Base-by-base conservation (phyloP, 2,113 vertebrate species). In the Nycticebus coucang region DNA sequence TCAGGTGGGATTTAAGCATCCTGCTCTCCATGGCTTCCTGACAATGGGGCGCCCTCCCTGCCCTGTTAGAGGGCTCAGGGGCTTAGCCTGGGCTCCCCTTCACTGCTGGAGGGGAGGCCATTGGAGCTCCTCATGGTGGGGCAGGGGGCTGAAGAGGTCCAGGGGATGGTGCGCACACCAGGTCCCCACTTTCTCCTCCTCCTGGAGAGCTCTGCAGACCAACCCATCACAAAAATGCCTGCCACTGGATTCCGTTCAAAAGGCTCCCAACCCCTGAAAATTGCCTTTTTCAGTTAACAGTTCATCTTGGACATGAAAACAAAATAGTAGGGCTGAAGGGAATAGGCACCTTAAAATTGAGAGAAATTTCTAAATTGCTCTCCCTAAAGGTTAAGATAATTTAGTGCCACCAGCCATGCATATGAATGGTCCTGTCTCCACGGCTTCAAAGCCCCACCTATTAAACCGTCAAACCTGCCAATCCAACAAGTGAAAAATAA, bases 341-440 rank as follows among this genome's bases (percentile, higher is more conserved):
- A 89, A 81, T 24, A 94, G 89, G 66, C 78, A 33, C 66, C 68
- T 96, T 72, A 71, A 45, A 30, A 60, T 68, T 45, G 57, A 86
- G 10, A 91, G 74, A 50, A 95, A 35, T 91, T 94, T 82, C 62
- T 69, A 94, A 88, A 85, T 89, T n/a, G 12, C 37, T 89, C n/a
- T 93, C 60, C 66, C 72, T 59, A 87, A 84, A 92, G 89, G 91
- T 89, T 57, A 74, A 0, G 14, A 24, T 87, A 80, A 53, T 37
- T 91, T 35, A 41, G 18, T 21, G 28, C 86, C 72, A 18, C 50
- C 45, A 64, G 5, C 59, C 66, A 45, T 1, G 19, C 19, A 17
- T 1, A 15, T 14, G 18, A 69, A 60, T 14, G 21, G 18, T 0
- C 37, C 24, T 57, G 55, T 62, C 81, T 45, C 37, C 72, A 75